A percentile compares a stretch with the other conserved stretches of the same genome.
These are phyloP conservation scores for Poecilia picta DNA, from an alignment of 2,797 vertebrate genomes.

Conservation along the genomic window DNA sequence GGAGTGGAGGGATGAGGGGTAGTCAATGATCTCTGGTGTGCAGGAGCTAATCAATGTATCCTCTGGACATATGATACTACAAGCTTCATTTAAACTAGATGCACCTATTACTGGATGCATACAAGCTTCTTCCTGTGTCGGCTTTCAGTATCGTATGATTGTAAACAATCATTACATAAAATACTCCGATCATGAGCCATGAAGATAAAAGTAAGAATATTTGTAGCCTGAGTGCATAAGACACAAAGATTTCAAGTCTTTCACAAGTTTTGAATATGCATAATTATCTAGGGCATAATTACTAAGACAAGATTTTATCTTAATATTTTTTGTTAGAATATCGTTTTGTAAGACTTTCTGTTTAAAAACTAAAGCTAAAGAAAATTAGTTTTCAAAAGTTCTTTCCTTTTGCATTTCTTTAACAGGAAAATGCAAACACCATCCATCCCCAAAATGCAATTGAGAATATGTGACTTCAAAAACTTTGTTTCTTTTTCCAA, in stretches of 20 bases:
- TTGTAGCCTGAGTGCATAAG: not conserved
- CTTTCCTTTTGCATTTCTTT: not conserved
- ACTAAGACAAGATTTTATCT: not conserved
- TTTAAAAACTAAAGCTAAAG: not conserved
- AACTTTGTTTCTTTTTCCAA: not conserved
- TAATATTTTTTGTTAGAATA: not conserved
- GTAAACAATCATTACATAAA: conserved; percentile 24
- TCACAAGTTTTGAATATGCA: not conserved
- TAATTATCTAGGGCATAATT: not conserved
- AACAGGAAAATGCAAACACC: not conserved
- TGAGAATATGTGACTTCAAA: not conserved
- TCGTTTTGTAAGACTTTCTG: not conserved
- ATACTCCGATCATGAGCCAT: not conserved
- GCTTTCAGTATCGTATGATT: conserved; percentile 13
- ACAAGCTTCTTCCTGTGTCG: conserved; percentile 17
- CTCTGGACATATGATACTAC: conserved; percentile 46
- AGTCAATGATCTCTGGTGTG: conserved; percentile 51
- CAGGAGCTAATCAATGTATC: conserved; percentile 83
- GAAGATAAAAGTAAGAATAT: conserved; percentile 3
- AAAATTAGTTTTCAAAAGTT: not conserved
- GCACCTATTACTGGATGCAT: conserved; percentile 30
- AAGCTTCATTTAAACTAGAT: conserved; percentile 30
- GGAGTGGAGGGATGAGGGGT: not conserved
- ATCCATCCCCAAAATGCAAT: not conserved
- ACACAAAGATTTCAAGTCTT: not conserved